phyloP scores from a whole-genome alignment of 92 coral and sea anemone genomes.

The Desmophyllum pertusum region DNA sequence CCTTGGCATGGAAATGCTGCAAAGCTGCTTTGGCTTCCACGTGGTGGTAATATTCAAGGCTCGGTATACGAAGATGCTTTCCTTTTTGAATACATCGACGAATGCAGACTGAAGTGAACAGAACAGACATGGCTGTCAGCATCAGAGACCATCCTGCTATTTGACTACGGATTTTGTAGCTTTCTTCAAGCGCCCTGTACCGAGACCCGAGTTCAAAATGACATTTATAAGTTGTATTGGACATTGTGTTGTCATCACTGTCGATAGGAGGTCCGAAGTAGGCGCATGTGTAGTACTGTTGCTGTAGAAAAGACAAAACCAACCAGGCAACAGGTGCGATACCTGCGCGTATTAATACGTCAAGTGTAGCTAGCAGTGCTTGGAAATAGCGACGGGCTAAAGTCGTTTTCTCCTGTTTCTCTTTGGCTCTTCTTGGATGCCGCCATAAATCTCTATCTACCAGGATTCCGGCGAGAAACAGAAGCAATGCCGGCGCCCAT shows the following conservation, averaged over 20 bases:
- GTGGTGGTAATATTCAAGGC: slow-evolving; percentile 30
- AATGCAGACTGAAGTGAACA: slow-evolving; percentile 16
- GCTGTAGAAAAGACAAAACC: slow-evolving; percentile 59
- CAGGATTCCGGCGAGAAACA: slow-evolving; percentile 57
- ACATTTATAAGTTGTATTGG: slow-evolving; percentile 2
- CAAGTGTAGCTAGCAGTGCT: neutral
- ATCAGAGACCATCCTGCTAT: slow-evolving; percentile 42
- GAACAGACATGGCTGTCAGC: slow-evolving; percentile 17
- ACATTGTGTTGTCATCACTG: neutral
- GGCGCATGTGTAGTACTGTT: slow-evolving; percentile 58
- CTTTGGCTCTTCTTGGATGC: neutral
- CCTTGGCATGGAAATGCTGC: slow-evolving; percentile 38
- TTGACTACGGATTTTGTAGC: slow-evolving; percentile 45
- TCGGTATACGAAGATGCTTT: slow-evolving; percentile 35
- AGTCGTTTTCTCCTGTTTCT: neutral
- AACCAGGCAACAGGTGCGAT: slow-evolving; percentile 59
- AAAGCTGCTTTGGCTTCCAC: slow-evolving; percentile 57
- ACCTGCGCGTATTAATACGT: slow-evolving; percentile 39
- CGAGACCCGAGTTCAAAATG: slow-evolving; percentile 10
- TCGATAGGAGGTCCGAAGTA: slow-evolving; percentile 50
- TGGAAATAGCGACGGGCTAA: neutral
- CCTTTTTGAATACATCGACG: slow-evolving; percentile 20
- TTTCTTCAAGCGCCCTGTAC: slow-evolving; percentile 20
- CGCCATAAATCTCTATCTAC: slow-evolving; percentile 43
- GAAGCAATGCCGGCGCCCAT: slow-evolving; percentile 55